A percentile compares a stretch with the other conserved stretches of the same genome.
Conservation (phyloP, 2,797 vertebrate genomes). For the Amblyopsis hoosieri region DNA sequence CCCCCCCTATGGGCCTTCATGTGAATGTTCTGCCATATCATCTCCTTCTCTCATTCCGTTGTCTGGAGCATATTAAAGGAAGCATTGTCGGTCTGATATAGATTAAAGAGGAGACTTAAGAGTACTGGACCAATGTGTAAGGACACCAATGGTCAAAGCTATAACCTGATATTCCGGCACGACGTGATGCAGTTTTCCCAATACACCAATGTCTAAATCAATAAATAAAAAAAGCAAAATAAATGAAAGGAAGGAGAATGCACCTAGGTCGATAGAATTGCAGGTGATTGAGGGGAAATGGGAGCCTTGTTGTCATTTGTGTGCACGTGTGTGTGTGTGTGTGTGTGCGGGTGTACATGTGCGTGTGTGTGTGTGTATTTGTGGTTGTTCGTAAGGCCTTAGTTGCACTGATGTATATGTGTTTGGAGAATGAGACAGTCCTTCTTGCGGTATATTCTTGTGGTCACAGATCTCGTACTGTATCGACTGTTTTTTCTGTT, state of each 20-base stretch:
- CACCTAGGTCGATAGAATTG: conserved; percentile 66
- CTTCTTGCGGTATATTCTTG: conserved; percentile 44
- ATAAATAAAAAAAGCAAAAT: conserved; percentile 60
- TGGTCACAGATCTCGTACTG: conserved; percentile 42
- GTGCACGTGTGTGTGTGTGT: conserved; percentile 10
- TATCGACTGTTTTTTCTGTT: conserved; percentile 47
- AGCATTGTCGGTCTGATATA: conserved; percentile 16
- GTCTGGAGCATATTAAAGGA: conserved; percentile 38
- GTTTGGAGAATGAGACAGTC: conserved; percentile 37
- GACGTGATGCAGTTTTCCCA: conserved; percentile 51
- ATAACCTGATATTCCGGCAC: conserved; percentile 60
- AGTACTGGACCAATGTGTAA: conserved; percentile 26
- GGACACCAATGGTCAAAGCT: conserved; percentile 51
- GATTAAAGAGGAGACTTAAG: conserved; percentile 13
- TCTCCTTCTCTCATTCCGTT: conserved; percentile 26
- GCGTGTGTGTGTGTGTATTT: conserved; percentile 26
- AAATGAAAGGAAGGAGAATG: conserved; percentile 65
- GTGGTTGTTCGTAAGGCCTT: conserved; percentile 24
- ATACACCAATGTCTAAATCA: conserved; percentile 65
- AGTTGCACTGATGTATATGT: conserved; percentile 19
- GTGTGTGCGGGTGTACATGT: conserved; percentile 22
- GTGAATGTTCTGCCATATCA: conserved; percentile 26
- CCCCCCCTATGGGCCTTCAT: conserved; percentile 2
- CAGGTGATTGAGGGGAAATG: conserved; percentile 68
- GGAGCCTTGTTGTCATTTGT: conserved; percentile 33